Evolutionary conservation across 2,888 invertebrate genomes (phyloP).

Genomic region (Brenthis daphne): DNA sequence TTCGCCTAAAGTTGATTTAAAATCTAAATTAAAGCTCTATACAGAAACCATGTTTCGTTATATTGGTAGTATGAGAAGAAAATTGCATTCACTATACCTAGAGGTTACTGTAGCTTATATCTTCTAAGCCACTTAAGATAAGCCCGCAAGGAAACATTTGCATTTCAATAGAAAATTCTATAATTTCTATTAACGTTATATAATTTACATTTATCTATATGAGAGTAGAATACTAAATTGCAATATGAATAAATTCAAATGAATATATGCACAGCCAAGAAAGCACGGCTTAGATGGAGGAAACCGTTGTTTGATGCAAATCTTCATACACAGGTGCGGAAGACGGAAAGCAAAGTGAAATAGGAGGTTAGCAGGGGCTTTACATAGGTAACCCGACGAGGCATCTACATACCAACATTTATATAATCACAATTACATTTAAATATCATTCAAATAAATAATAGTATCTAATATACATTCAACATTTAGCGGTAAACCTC

Average conservation of each 20-base stretch:
- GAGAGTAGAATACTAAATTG: not conserved
- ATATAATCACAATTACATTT: not conserved
- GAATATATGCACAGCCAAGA: not conserved
- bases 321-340: constrained; percentile 14
- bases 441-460: not conserved
- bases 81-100: too few relatives aligned
- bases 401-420: not conserved
- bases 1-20: too few relatives aligned
- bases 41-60: too few relatives aligned
- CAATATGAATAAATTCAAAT: constrained; percentile 3
- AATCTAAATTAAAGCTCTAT: too few relatives aligned
- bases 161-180: too few relatives aligned
- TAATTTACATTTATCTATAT: not conserved
- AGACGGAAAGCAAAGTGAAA: constrained; percentile 18
- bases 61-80: too few relatives aligned
- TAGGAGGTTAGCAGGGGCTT: constrained; percentile 2
- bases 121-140: too few relatives aligned
- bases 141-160: too few relatives aligned
- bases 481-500: too few relatives aligned
- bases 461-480: too few relatives aligned
- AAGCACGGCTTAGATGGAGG: not conserved
- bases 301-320: constrained; percentile 12
- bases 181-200: too few relatives aligned
- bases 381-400: constrained; percentile 2
- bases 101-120: too few relatives aligned